These are phyloP conservation scores for Pristiophorus japonicus DNA, from an alignment of 2,113 vertebrate species.

Conservation along the genomic window DNA sequence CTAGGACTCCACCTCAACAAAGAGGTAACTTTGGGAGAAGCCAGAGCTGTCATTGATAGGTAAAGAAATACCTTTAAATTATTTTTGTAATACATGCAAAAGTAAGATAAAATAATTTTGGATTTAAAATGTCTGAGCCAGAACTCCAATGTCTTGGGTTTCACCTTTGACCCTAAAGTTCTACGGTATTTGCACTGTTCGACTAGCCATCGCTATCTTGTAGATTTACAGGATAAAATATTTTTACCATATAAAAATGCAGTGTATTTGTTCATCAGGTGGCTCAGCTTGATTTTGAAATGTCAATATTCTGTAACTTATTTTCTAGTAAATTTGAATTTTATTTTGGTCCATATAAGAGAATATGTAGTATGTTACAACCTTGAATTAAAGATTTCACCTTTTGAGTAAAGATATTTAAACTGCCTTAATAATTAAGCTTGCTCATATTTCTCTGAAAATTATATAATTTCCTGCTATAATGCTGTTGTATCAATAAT, in stretches of 20 bases:
- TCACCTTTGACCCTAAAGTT: background rate
- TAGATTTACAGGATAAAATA: background rate
- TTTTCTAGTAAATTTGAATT: slow-evolving; percentile 20
- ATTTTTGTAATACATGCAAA: slow-evolving; percentile 27
- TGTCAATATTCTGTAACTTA: slow-evolving; percentile 8
- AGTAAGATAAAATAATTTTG: background rate
- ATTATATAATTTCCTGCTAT: slow-evolving; percentile 8
- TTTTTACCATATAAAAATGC: slow-evolving; percentile 15
- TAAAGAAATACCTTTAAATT: slow-evolving; percentile 7
- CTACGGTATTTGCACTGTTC: background rate
- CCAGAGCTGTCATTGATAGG: background rate
- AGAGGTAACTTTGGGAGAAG: background rate
- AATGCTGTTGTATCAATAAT: background rate
- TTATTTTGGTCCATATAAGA: background rate
- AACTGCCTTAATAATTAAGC: slow-evolving; percentile 14
- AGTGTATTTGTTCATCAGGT: background rate
- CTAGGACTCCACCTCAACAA: background rate
- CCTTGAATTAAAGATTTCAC: slow-evolving; percentile 21
- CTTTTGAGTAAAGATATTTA: slow-evolving; percentile 19
- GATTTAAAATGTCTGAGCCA: background rate
- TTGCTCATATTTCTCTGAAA: slow-evolving; percentile 6
- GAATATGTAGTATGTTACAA: background rate
- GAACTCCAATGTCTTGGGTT: background rate
- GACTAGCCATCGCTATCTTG: background rate
- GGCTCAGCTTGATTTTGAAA: slow-evolving; percentile 9